Conservation (phyloP, 1,140 invertebrate species). For the Drosophila biarmipes region DNA sequence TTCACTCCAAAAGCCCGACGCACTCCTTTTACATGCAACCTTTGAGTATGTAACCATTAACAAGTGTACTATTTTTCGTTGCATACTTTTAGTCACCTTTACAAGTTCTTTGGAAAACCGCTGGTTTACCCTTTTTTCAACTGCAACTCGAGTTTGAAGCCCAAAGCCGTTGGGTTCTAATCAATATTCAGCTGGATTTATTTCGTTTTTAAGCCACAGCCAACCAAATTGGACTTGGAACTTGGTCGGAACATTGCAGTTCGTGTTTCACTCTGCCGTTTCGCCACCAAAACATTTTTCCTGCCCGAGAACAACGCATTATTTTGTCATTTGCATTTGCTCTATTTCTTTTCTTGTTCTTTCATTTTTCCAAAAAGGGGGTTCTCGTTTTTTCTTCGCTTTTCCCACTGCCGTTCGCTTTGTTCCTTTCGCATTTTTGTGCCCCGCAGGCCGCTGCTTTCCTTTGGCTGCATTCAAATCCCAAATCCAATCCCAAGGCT, state of each 20-base stretch:
- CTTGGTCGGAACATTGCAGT: constrained; percentile 2
- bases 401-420: constrained; percentile 20
- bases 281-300: constrained; percentile 21
- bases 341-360: neutral
- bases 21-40: no score
- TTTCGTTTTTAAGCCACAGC: constrained; percentile 7
- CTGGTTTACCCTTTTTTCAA: neutral
- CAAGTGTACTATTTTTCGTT: no score
- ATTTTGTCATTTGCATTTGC: constrained; percentile 49
- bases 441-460: constrained; percentile 25
- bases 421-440: constrained; percentile 21
- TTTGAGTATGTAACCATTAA: no score
- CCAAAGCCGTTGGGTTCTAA: neutral
- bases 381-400: neutral
- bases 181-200: constrained; percentile 7
- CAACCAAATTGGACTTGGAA: neutral
- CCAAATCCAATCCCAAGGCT: constrained; percentile 53
- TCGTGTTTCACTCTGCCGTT: constrained; percentile 11
- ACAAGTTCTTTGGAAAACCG: neutral
- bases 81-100: neutral
- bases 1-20: no score
- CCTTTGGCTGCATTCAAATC: constrained; percentile 49
- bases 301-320: constrained; percentile 49
- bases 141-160: neutral
- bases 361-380: neutral